phyloP scores from a whole-genome alignment of 2,888 invertebrate species.

The Noctua janthina region DNA sequence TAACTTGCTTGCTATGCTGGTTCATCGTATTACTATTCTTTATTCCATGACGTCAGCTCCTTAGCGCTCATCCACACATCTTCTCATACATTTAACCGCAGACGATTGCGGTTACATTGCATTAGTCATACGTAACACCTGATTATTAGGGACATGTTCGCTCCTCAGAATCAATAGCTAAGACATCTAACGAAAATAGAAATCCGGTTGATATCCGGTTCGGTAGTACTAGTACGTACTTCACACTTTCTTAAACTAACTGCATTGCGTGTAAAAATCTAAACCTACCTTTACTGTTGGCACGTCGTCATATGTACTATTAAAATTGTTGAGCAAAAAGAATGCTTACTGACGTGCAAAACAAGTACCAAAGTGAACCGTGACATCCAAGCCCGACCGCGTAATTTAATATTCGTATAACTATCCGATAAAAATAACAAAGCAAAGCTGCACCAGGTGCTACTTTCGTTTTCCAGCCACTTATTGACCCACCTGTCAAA shows the following conservation, averaged over 20 bases:
- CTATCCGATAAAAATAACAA: slow-evolving; percentile 65
- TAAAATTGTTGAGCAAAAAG: slow-evolving; percentile 30
- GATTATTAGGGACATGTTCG: slow-evolving; percentile 33
- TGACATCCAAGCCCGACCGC: slow-evolving; percentile 53
- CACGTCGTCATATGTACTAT: slow-evolving; percentile 32
- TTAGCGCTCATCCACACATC: slow-evolving; percentile 14
- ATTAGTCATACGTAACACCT: slow-evolving; percentile 34
- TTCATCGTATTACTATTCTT: slow-evolving; percentile 3
- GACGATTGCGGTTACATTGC: slow-evolving; percentile 2
- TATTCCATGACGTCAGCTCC: slow-evolving; percentile 18
- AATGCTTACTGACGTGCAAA: slow-evolving; percentile 51
- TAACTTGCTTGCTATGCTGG: not conserved
- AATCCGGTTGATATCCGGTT: slow-evolving; percentile 57
- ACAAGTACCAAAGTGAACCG: slow-evolving; percentile 59
- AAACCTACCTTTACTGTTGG: slow-evolving; percentile 29
- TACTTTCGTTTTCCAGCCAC: slow-evolving; percentile 71
- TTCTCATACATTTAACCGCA: slow-evolving; percentile 14
- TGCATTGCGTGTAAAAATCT: slow-evolving; percentile 53
- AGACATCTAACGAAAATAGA: slow-evolving; percentile 53
- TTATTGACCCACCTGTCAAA: slow-evolving; percentile 72
- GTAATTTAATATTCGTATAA: slow-evolving; percentile 67
- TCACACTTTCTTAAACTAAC: slow-evolving; percentile 63
- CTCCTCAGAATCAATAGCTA: slow-evolving; percentile 33
- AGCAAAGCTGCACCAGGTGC: slow-evolving; percentile 58
- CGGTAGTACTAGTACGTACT: slow-evolving; percentile 50